A percentile compares a stretch with the other conserved stretches of the same genome.
These are phyloP conservation scores for Aptenodytes patagonicus DNA, from an alignment of 2,113 vertebrate genomes.

Conservation along the genomic window DNA sequence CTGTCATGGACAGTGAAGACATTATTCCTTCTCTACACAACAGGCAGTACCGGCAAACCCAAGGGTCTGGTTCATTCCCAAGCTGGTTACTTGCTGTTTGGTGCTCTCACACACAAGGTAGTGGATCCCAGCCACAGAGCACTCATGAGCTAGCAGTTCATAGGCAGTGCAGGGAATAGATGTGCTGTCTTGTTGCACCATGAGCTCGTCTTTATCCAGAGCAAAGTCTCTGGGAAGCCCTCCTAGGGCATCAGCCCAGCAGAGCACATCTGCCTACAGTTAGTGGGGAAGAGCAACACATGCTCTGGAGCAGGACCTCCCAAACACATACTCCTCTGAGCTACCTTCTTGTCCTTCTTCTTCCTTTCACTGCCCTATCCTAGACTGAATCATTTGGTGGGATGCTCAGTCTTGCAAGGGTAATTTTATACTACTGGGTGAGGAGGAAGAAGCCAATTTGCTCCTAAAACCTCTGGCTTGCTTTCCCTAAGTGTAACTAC, in stretches of 20 bases:
- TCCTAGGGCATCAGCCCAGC: not conserved
- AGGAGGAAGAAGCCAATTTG: not conserved
- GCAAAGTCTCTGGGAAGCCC: not conserved
- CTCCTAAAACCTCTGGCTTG: not conserved
- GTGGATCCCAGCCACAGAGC: not conserved
- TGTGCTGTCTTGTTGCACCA: not conserved
- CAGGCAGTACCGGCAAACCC: slow-evolving; percentile 82
- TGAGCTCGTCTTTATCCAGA: not conserved
- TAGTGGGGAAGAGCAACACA: not conserved
- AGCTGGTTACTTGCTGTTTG: slow-evolving; percentile 80
- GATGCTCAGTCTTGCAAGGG: not conserved
- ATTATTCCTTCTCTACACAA: slow-evolving; percentile 80
- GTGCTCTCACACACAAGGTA: slow-evolving; percentile 80
- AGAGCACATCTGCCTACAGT: not conserved
- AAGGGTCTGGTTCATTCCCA: slow-evolving; percentile 83
- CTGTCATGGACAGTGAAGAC: slow-evolving; percentile 79
- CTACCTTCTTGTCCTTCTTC: not conserved
- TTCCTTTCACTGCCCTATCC: not conserved
- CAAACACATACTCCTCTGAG: not conserved
- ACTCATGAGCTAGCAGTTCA: not conserved
- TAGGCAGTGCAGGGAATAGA: not conserved
- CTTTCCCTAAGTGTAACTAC: not conserved
- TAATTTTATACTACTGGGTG: not conserved
- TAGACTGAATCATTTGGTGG: not conserved
- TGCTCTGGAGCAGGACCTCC: not conserved